These are phyloP conservation scores for Salticus scenicus DNA, from an alignment of 2,888 invertebrate genomes.

Conservation along the genomic window DNA sequence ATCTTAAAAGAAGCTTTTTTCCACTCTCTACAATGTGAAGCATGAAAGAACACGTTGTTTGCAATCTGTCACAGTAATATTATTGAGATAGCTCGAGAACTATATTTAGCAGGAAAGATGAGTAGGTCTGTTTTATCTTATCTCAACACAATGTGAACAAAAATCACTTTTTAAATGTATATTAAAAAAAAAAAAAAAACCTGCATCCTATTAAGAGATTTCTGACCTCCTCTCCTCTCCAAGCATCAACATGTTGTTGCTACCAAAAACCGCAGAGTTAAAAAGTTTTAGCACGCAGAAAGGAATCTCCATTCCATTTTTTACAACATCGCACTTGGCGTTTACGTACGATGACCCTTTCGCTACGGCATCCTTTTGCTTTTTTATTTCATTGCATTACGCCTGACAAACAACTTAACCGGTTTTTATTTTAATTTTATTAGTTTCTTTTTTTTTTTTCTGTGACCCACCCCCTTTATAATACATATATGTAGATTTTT, in stretches of 20 bases:
- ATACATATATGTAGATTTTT: too few species aligned
- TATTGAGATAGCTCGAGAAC: background rate
- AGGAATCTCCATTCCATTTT: background rate
- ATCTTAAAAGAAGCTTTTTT: too few species aligned
- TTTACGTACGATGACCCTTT: constrained; percentile 7
- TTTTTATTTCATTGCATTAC: background rate
- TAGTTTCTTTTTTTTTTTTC: background rate
- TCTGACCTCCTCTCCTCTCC: background rate
- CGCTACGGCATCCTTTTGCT: background rate
- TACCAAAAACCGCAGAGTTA: background rate
- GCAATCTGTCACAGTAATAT: background rate
- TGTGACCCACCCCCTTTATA: background rate
- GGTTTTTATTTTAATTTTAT: constrained; percentile 8
- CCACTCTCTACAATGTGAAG: too few species aligned
- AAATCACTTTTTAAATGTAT: too few species aligned
- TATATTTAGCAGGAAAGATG: background rate
- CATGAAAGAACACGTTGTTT: too few species aligned
- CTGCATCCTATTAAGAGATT: background rate
- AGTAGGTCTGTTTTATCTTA: background rate
- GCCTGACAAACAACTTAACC: constrained; percentile 15
- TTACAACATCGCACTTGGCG: background rate
- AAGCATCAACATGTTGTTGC: background rate
- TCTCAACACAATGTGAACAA: background rate
- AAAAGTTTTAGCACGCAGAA: too few species aligned
- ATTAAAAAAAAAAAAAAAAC: background rate